phyloP scores from a whole-genome alignment of 2,113 vertebrate species.

The Mustela nigripes region DNA sequence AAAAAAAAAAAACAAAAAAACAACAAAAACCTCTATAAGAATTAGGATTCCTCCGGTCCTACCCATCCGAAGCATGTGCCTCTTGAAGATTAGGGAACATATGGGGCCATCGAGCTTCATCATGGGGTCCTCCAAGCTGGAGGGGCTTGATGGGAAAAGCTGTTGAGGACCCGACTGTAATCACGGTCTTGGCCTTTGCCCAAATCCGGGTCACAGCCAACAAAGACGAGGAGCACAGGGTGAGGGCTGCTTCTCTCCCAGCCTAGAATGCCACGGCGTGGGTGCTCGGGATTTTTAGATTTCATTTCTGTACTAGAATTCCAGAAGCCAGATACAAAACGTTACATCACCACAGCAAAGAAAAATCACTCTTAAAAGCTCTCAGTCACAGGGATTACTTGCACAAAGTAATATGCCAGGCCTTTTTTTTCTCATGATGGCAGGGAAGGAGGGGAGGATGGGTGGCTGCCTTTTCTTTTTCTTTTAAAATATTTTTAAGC shows the following conservation, averaged over 20 bases:
- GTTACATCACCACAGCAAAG: conserved; percentile 64
- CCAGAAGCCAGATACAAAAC: conserved; percentile 71
- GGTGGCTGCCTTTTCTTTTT: neutral
- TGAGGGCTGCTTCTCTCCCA: conserved; percentile 73
- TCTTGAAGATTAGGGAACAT: neutral
- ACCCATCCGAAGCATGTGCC: neutral
- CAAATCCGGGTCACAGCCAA: conserved; percentile 73
- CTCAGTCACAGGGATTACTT: neutral
- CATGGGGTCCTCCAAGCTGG: neutral
- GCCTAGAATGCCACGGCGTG: conserved; percentile 72
- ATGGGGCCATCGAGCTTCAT: neutral
- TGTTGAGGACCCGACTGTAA: neutral
- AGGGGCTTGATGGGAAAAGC: conserved; percentile 61
- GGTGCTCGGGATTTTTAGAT: conserved; percentile 53
- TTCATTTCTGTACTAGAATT: conserved; percentile 78
- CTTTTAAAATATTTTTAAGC: neutral
- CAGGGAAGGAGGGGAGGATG: rapidly evolving
- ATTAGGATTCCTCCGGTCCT: neutral
- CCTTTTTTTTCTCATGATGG: neutral
- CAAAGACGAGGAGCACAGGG: conserved; percentile 65
- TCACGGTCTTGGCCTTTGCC: conserved; percentile 13
- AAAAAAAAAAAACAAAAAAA: too few species aligned
- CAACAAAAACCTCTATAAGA: conserved; percentile 51
- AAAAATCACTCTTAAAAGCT: neutral
- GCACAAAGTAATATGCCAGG: too few species aligned